Evolutionary conservation across 2,888 invertebrate genomes (phyloP), one percentile per base, ranked within the genome.

Genomic region (Imbricaverruca yamaguchii): DNA sequence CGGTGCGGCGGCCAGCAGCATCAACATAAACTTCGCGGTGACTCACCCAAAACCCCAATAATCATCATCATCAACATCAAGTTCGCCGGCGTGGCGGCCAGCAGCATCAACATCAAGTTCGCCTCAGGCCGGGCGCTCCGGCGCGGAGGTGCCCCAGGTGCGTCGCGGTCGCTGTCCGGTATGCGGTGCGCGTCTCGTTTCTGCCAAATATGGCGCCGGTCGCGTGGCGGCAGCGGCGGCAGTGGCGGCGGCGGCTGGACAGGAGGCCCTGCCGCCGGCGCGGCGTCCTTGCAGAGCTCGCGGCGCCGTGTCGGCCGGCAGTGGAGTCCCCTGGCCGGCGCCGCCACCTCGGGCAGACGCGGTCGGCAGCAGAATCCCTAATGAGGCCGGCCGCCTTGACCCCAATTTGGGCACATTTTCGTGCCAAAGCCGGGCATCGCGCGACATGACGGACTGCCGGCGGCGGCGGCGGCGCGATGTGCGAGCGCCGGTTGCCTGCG

Each of bases 341-440:
- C 74, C 18, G 55, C 53, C 74, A 21, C 74, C 53, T 6, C 39
- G 39, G 39, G 39, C 39, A 39, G 39, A 3, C 67, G 23, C 69
- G 13, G 15, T 39, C 69, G 39, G 18, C 8, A 10, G 21, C 74
- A 55, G 74, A 74, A 74, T 74, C 21, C 74, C 74, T 74, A 18
- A 74, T 74, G 53, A 55, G 74, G 74, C 21, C 18, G 4, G 74
- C 53, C 74, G 21, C 74, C 74, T 74, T 74, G 74, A 74, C 74
- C 74, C 55, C 74, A 11, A 74, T 74, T 74, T 74, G 74, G 74
- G 10, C 74, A 55, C 74, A 74, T 74, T 74, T 74, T 74, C 74
- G 53, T 21, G 74, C 74, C 74, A 55, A 74, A 74, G 53, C 53
- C 53, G 55, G 23, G 74, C 74, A 74, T 74, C 74, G 74, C 21